Evolutionary conservation across 2,888 invertebrate species (phyloP).

Genomic region (Hemaris fuciformis): DNA sequence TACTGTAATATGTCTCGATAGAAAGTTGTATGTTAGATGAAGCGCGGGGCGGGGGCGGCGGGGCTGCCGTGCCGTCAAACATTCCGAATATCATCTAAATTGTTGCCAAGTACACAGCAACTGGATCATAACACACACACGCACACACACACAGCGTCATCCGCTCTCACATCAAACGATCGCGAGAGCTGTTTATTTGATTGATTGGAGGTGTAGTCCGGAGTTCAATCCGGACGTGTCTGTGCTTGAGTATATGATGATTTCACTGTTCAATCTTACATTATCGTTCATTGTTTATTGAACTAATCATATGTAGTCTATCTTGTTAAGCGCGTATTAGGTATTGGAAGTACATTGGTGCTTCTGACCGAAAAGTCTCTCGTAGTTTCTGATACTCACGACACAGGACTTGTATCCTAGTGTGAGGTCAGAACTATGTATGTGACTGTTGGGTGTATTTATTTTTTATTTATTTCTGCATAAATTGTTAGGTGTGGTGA

Average conservation of each 20-base stretch:
- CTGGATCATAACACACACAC: background rate
- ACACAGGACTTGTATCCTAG: too few species aligned
- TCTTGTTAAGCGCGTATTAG: background rate
- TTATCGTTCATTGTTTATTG: background rate
- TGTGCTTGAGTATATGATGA: too few species aligned
- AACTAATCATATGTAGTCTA: background rate
- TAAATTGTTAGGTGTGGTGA: too few species aligned
- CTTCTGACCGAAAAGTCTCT: too few species aligned
- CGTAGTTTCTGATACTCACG: too few species aligned
- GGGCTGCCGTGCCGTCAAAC: background rate
- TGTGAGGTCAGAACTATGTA: too few species aligned
- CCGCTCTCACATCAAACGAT: background rate
- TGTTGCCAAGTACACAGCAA: constrained; percentile 19
- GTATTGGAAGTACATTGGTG: background rate
- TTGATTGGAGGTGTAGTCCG: background rate
- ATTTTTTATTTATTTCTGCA: too few species aligned
- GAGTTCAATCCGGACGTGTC: too few species aligned
- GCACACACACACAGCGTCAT: background rate
- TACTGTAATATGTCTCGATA: too few species aligned
- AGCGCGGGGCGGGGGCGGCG: background rate
- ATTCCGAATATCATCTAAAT: constrained; percentile 19
- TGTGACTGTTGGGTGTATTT: too few species aligned
- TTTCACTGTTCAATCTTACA: too few species aligned
- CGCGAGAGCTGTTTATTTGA: background rate
- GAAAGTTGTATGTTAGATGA: background rate